Conservation (phyloP, 2,113 vertebrate genomes). For the Hirundichthys speculiger region DNA sequence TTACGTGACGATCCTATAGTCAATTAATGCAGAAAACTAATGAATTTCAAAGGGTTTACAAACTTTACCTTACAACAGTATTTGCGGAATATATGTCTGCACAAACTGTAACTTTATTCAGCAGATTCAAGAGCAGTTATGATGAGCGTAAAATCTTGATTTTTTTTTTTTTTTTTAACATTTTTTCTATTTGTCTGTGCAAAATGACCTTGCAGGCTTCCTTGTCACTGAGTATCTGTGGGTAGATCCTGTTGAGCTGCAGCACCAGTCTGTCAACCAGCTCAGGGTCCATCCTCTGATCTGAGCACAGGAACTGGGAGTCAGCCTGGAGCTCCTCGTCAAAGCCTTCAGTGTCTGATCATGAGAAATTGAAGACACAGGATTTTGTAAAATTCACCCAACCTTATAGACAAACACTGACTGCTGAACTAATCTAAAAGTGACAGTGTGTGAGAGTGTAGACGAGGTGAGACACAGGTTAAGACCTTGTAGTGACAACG, state of each 20-base stretch:
- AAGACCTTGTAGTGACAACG: background rate
- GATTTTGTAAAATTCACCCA: background rate
- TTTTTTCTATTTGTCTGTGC: background rate
- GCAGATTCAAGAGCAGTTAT: too few relatives aligned
- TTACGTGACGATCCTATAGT: too few relatives aligned
- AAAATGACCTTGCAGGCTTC: constrained; percentile 89
- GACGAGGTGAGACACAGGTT: background rate
- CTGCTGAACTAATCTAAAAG: background rate
- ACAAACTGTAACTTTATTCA: too few relatives aligned
- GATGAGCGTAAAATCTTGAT: background rate
- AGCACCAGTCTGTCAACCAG: constrained; percentile 91
- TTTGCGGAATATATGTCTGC: too few relatives aligned
- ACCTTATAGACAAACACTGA: background rate
- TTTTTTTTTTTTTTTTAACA: background rate
- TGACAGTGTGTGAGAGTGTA: too few relatives aligned
- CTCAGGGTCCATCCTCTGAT: constrained; percentile 84
- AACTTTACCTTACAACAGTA: too few relatives aligned
- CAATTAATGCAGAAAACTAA: too few relatives aligned
- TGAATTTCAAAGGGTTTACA: too few relatives aligned
- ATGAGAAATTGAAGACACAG: constrained; percentile 2
- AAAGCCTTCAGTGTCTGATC: constrained; percentile 68
- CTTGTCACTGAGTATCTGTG: constrained; percentile 90
- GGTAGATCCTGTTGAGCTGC: constrained; percentile 94
- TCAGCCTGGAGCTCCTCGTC: constrained; percentile 86
- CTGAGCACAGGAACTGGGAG: constrained; percentile 83